phyloP scores from a whole-genome alignment of 2,888 invertebrate species.

The Fragum sueziense region DNA sequence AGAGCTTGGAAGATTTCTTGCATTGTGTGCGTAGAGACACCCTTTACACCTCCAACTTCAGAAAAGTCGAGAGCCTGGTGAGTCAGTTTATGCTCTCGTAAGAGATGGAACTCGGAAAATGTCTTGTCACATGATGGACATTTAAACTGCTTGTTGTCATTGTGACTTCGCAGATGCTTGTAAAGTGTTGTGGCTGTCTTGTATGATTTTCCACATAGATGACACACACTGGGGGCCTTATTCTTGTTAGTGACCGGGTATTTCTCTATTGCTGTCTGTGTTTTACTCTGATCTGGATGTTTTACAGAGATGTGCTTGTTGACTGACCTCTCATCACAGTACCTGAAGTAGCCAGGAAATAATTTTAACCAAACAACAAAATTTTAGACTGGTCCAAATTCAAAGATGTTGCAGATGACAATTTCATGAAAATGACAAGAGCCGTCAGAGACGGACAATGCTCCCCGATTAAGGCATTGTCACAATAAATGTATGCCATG shows the following conservation, averaged over 20 bases:
- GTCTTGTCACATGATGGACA: slow-evolving; percentile 3
- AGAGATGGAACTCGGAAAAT: background rate
- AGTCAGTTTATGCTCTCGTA: background rate
- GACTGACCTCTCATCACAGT: slow-evolving; percentile 33
- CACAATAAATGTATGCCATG: no score
- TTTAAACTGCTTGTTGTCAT: background rate
- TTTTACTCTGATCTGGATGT: background rate
- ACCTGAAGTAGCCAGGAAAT: slow-evolving; percentile 18
- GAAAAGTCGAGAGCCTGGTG: slow-evolving; percentile 7
- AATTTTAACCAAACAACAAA: no score
- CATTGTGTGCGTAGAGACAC: background rate
- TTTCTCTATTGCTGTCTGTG: background rate
- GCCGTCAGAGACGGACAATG: no score
- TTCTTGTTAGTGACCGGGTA: background rate
- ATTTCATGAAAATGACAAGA: no score
- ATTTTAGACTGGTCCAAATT: no score
- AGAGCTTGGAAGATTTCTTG: slow-evolving; percentile 1
- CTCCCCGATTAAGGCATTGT: no score
- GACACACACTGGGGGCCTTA: slow-evolving; percentile 5
- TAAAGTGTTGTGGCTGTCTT: background rate
- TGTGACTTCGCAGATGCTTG: slow-evolving; percentile 9
- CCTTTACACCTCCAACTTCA: background rate
- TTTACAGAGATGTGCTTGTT: slow-evolving; percentile 24
- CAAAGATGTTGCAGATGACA: no score
- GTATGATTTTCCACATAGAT: slow-evolving; percentile 22